These are phyloP conservation scores for Monochamus alternatus DNA, from an alignment of 2,888 invertebrate genomes.

Conservation along the genomic window DNA sequence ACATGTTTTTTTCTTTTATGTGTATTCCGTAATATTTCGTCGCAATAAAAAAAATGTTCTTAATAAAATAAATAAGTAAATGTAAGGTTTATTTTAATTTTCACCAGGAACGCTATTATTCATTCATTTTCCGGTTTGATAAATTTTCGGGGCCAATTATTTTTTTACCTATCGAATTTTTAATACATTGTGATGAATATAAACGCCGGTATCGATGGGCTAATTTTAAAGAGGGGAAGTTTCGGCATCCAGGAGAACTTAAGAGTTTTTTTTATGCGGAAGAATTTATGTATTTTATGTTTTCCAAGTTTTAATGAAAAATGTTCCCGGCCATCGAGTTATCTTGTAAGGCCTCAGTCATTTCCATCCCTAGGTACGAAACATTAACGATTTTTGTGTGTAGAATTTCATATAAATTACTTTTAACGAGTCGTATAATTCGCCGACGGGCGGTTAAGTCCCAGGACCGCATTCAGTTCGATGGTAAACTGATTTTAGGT, in stretches of 20 bases:
- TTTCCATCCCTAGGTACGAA: conserved; percentile 26
- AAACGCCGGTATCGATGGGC: background rate
- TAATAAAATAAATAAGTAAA: too few relatives aligned
- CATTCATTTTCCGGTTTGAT: too few relatives aligned
- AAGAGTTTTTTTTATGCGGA: background rate
- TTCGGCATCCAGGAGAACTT: background rate
- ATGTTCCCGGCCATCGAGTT: conserved; percentile 17
- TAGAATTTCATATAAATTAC: conserved; percentile 53
- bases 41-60: too few relatives aligned
- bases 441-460: conserved; percentile 25
- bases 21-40: background rate
- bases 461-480: background rate
- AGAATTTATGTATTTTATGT: conserved; percentile 9
- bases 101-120: too few relatives aligned
- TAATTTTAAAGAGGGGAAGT: background rate
- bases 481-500: background rate
- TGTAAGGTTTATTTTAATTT: too few relatives aligned
- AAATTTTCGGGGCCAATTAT: too few relatives aligned
- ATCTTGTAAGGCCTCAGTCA: conserved; percentile 17
- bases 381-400: conserved; percentile 47
- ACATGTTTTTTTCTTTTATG: background rate
- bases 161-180: too few relatives aligned
- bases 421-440: conserved; percentile 52
- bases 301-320: conserved; percentile 19
- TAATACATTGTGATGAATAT: too few relatives aligned